These are phyloP conservation scores for Oncorhynchus gorbuscha DNA, from an alignment of 2,113 vertebrate genomes.

Conservation along the genomic window DNA sequence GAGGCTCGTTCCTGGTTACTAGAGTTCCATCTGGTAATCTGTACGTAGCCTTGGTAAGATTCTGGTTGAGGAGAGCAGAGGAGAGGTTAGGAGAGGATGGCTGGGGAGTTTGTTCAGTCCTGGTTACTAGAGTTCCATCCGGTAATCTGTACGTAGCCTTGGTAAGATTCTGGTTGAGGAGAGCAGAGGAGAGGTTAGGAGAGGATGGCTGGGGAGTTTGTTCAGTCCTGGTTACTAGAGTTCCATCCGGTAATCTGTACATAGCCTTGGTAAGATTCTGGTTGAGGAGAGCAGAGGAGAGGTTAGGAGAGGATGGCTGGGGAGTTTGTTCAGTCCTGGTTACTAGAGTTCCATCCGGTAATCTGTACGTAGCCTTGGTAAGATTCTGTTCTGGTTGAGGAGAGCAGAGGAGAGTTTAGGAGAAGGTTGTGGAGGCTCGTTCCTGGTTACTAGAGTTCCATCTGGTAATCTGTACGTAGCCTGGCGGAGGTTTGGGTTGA, in stretches of 20 bases:
- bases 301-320: constrained; percentile 9
- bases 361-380: constrained; percentile 52
- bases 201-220: not conserved
- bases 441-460: constrained; percentile 44
- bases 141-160: constrained; percentile 57
- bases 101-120: not conserved
- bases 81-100: constrained; percentile 4
- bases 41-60: constrained; percentile 58
- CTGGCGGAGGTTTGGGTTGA: constrained; percentile 47
- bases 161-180: constrained; percentile 58
- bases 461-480: constrained; percentile 53
- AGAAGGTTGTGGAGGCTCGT: not conserved
- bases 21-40: constrained; percentile 37
- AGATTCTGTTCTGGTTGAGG: constrained; percentile 55
- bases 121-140: not conserved
- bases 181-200: constrained; percentile 4
- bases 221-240: not conserved
- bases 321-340: not conserved
- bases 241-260: constrained; percentile 50
- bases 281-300: constrained; percentile 42
- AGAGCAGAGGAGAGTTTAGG: constrained; percentile 61
- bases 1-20: not conserved
- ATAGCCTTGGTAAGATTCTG: constrained; percentile 50
- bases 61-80: constrained; percentile 47
- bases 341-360: constrained; percentile 33